Evolutionary conservation across 2,888 invertebrate species (phyloP).

Genomic region (Drepana falcataria): DNA sequence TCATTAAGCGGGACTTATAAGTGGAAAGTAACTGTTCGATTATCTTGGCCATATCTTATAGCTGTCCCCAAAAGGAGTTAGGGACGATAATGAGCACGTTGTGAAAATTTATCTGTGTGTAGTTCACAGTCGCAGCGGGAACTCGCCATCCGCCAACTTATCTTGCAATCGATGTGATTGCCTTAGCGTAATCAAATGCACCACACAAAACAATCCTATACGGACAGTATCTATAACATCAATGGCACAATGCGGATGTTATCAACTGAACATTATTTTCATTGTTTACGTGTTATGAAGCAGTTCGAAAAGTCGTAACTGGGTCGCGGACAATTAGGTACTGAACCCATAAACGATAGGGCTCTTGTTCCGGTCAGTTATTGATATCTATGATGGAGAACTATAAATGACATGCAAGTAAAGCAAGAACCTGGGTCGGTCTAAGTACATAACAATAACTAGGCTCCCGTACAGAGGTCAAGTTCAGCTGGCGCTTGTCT

Average conservation of each 20-base stretch:
- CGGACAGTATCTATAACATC: slow-evolving; percentile 19
- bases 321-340: slow-evolving; percentile 36
- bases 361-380: slow-evolving; percentile 14
- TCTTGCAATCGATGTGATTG: slow-evolving; percentile 39
- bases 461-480: slow-evolving; percentile 28
- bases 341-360: slow-evolving; percentile 30
- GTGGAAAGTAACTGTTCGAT: slow-evolving; percentile 20
- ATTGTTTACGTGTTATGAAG: slow-evolving; percentile 45
- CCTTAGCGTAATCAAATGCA: slow-evolving; percentile 47
- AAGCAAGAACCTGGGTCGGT: background rate
- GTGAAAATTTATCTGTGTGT: slow-evolving; percentile 60
- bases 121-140: slow-evolving; percentile 46
- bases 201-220: slow-evolving; percentile 37
- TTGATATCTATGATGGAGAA: no score
- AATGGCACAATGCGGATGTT: slow-evolving; percentile 32
- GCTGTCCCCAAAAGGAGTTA: slow-evolving; percentile 16
- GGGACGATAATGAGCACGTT: slow-evolving; percentile 37
- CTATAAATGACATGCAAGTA: no score
- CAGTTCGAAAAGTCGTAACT: slow-evolving; percentile 40
- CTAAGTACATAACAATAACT: no score
- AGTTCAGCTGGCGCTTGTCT: slow-evolving; percentile 28
- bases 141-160: slow-evolving; percentile 42
- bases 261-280: slow-evolving; percentile 37
- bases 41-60: slow-evolving; percentile 22
- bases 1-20: background rate